Conservation (phyloP, 2,113 vertebrate species). For the Leptocoma aspasia region DNA sequence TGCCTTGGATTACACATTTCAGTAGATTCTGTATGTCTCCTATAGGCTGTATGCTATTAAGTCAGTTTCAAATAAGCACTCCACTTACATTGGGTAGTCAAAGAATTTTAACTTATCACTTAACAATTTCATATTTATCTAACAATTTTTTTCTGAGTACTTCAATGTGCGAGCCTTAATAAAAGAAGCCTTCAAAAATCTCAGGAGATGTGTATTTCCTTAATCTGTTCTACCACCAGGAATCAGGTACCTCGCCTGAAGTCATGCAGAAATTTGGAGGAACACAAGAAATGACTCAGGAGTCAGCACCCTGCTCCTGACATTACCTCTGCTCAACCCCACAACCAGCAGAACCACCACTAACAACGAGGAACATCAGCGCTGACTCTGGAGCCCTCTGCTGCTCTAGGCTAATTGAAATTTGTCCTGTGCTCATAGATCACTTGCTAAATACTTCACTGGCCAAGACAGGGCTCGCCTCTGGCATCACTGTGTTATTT, state of each 20-base stretch:
- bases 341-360: not conserved
- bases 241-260: not conserved
- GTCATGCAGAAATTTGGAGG: not conserved
- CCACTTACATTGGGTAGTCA: not conserved
- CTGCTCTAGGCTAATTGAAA: not conserved
- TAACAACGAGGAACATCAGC: not conserved
- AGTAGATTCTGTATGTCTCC: not conserved
- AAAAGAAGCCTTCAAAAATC: not conserved
- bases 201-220: not conserved
- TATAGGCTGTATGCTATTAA: not conserved
- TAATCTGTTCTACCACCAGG: not conserved
- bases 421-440: slow-evolving; percentile 8
- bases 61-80: not conserved
- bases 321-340: not conserved
- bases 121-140: not conserved
- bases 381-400: not conserved
- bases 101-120: not conserved
- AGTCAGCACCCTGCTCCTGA: not conserved
- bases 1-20: not conserved
- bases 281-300: not conserved
- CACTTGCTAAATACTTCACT: slow-evolving; percentile 27
- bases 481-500: not conserved
- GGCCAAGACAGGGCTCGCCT: not conserved
- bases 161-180: not conserved
- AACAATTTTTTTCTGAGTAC: not conserved